Evolutionary conservation across 2,113 vertebrate species (phyloP).

Genomic region (Ahaetulla prasina): DNA sequence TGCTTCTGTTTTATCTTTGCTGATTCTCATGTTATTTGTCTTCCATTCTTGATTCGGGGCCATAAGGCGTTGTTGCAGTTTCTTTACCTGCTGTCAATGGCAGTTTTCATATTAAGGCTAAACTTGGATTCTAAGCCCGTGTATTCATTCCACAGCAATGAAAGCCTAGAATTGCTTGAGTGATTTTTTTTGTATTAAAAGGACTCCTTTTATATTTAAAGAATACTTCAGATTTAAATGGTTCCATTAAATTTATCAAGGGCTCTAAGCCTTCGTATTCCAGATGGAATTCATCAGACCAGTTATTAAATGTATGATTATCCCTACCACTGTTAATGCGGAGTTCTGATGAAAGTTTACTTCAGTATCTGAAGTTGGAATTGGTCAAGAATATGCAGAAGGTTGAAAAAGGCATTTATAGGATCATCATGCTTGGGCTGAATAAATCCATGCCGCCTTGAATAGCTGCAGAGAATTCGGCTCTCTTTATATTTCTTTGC

Average conservation of each 20-base stretch:
- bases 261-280: slow-evolving; percentile 34
- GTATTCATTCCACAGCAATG: slow-evolving; percentile 54
- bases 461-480: not conserved
- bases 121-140: slow-evolving; percentile 8
- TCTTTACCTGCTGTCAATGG: not conserved
- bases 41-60: not conserved
- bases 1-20: not conserved
- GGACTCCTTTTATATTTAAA: slow-evolving; percentile 60
- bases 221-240: slow-evolving; percentile 55
- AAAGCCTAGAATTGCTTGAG: slow-evolving; percentile 55
- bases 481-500: not conserved
- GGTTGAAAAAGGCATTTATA: not conserved
- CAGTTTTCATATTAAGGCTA: slow-evolving; percentile 42
- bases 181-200: slow-evolving; percentile 62
- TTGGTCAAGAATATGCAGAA: not conserved
- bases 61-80: not conserved
- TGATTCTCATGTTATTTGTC: not conserved
- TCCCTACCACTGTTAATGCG: slow-evolving; percentile 12
- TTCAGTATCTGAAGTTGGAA: slow-evolving; percentile 10
- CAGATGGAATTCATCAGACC: slow-evolving; percentile 27
- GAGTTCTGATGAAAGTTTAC: not conserved
- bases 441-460: not conserved
- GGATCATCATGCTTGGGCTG: not conserved
- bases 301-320: slow-evolving; percentile 24
- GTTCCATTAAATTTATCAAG: slow-evolving; percentile 53